Conservation (phyloP, 2,888 invertebrate species). For the Synanthedon myopaeformis region DNA sequence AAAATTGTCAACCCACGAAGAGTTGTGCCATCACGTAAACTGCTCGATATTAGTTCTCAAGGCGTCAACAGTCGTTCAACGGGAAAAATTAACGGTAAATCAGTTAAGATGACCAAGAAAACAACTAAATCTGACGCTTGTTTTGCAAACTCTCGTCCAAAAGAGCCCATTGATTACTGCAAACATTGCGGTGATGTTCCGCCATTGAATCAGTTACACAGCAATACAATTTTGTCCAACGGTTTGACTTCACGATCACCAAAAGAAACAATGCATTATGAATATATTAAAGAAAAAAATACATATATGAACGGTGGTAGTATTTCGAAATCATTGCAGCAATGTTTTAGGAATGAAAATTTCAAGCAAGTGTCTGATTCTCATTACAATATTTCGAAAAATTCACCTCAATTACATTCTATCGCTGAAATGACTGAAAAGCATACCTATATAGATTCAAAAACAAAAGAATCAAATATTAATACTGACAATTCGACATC, state of each 20-base stretch:
- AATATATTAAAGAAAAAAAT: slow-evolving; percentile 2
- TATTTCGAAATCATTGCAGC: slow-evolving; percentile 17
- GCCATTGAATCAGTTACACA: neutral
- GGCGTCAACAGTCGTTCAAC: slow-evolving; percentile 33
- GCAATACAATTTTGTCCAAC: no score
- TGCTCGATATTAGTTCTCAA: slow-evolving; percentile 10
- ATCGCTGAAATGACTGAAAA: slow-evolving; percentile 41
- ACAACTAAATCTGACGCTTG: slow-evolving; percentile 25
- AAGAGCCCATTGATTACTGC: slow-evolving; percentile 13
- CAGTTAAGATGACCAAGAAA: slow-evolving; percentile 16
- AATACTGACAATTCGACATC: slow-evolving; percentile 16
- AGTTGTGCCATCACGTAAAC: slow-evolving; percentile 26
- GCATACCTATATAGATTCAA: neutral
- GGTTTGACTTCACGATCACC: neutral
- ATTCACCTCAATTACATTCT: slow-evolving; percentile 25
- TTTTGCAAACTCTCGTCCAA: neutral
- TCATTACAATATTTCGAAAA: slow-evolving; percentile 1
- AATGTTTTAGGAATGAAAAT: slow-evolving; percentile 51
- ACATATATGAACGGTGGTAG: slow-evolving; percentile 4
- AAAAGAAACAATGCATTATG: neutral
- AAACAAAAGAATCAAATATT: no score
- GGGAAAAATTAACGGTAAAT: slow-evolving; percentile 17
- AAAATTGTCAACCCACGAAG: slow-evolving; percentile 24
- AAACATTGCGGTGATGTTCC: slow-evolving; percentile 35
- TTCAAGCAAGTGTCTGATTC: slow-evolving; percentile 30